A percentile compares a stretch with the other conserved stretches of the same genome.
phyloP scores from a whole-genome alignment of 2,113 vertebrate genomes.

The Phylloscopus trochilus region DNA sequence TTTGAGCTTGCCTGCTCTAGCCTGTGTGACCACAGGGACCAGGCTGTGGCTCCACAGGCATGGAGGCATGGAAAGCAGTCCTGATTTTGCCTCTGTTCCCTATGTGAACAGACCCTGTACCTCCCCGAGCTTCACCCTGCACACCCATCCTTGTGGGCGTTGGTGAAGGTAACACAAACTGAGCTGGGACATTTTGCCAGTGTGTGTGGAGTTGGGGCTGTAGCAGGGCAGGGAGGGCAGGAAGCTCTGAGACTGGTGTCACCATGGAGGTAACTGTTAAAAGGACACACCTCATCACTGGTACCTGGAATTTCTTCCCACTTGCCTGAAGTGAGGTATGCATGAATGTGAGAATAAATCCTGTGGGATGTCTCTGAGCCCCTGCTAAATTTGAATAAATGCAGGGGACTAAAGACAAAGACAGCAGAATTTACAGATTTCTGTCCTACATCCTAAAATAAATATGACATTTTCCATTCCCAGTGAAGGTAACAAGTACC shows the following conservation, averaged over 20 bases:
- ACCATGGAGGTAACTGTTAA: fast-evolving
- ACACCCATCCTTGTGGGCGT: fast-evolving
- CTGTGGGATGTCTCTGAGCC: background rate
- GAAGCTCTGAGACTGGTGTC: background rate
- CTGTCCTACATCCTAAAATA: background rate
- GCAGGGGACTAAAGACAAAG: background rate
- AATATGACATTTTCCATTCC: background rate
- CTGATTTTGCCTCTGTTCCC: background rate
- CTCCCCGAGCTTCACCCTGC: background rate
- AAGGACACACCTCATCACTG: background rate
- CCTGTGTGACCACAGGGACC: background rate
- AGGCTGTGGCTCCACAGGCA: background rate
- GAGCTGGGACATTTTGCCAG: background rate
- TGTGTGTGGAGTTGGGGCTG: background rate
- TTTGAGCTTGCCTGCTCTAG: background rate
- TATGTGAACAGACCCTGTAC: fast-evolving
- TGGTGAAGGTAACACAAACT: background rate
- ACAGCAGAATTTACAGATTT: background rate
- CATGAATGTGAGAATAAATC: background rate
- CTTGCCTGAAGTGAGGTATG: background rate
- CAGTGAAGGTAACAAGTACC: background rate
- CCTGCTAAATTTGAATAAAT: background rate
- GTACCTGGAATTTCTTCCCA: background rate
- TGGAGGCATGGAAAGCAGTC: background rate
- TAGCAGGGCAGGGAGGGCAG: background rate